Evolutionary conservation across 1,140 invertebrate genomes (phyloP).

Genomic region (Plodia interpunctella): DNA sequence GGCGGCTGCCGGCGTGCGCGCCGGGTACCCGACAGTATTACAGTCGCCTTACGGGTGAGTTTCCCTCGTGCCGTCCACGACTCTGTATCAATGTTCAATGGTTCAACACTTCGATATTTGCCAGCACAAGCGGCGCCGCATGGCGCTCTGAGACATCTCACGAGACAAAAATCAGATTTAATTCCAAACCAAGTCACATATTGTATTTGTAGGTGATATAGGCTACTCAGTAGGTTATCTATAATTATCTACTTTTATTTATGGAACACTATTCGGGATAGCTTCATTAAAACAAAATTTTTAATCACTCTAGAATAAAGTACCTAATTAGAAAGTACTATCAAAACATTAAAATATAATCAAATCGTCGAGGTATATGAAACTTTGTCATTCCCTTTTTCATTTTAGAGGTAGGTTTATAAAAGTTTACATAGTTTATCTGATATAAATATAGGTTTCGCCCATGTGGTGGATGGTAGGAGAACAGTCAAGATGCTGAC

Average conservation of each 20-base stretch:
- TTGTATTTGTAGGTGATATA: not conserved
- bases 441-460: not conserved
- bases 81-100: slow-evolving; percentile 69
- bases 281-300: not conserved
- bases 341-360: not conserved
- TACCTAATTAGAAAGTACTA: slow-evolving; percentile 12
- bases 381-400: not conserved
- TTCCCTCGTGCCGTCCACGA: slow-evolving; percentile 20
- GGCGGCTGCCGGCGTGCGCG: slow-evolving; percentile 78
- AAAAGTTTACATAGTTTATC: not conserved
- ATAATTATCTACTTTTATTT: no score
- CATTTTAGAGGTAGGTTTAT: not conserved
- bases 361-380: no score
- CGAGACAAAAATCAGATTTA: slow-evolving; percentile 73
- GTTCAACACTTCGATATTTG: slow-evolving; percentile 70
- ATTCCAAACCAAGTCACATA: not conserved
- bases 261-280: not conserved
- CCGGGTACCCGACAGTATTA: slow-evolving; percentile 83
- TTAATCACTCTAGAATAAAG: no score
- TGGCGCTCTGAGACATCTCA: slow-evolving; percentile 67
- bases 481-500: slow-evolving; percentile 31
- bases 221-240: not conserved
- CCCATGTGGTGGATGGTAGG: not conserved
- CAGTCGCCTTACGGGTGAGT: slow-evolving; percentile 87
- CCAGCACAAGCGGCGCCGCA: slow-evolving; percentile 67